Evolutionary conservation across 2,113 vertebrate genomes (phyloP).

Genomic region (Hemicordylus capensis): DNA sequence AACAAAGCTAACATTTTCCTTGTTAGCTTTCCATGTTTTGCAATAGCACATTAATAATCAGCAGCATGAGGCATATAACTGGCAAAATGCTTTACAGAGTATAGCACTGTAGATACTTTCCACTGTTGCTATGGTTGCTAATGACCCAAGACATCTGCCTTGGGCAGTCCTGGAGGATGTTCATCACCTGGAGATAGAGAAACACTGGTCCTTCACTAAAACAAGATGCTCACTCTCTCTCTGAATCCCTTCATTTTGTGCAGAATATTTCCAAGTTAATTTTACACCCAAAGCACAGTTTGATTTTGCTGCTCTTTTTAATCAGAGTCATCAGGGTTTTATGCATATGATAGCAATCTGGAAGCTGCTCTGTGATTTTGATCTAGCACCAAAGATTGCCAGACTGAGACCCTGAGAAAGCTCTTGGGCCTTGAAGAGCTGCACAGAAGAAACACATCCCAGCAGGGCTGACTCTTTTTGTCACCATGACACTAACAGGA

Average conservation of each 20-base stretch:
- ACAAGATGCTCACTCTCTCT: too few relatives aligned
- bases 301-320: background rate
- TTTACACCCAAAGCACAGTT: background rate
- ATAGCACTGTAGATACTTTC: background rate
- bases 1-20: background rate
- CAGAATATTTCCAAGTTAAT: background rate
- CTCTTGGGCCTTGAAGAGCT: background rate
- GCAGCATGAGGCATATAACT: background rate
- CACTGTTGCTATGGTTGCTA: background rate
- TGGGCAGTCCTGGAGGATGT: background rate
- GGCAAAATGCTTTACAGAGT: background rate
- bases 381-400: background rate
- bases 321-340: background rate
- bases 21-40: background rate
- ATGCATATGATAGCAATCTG: background rate
- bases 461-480: background rate
- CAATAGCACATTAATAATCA: background rate
- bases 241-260: background rate
- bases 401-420: background rate
- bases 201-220: background rate
- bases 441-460: background rate
- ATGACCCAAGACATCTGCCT: background rate
- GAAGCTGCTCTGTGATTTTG: background rate
- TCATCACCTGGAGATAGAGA: background rate
- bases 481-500: background rate